Conservation (phyloP, 2,888 invertebrate species). For the Neoascia interrupta region DNA sequence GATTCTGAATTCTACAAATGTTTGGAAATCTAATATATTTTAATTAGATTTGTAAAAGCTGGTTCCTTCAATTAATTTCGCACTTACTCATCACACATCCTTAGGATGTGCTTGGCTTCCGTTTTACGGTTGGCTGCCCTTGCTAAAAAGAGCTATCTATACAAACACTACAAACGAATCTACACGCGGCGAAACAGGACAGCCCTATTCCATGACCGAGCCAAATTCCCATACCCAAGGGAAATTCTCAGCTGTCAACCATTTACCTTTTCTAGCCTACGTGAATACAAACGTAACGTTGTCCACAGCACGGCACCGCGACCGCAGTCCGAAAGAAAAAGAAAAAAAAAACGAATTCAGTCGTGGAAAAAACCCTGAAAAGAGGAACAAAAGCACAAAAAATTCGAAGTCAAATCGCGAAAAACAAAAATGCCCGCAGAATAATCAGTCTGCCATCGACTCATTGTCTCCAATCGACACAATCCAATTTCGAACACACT, state of each 20-base stretch:
- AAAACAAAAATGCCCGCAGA: constrained; percentile 20
- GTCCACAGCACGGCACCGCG: constrained; percentile 23
- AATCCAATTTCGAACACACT: not conserved
- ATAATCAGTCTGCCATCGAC: constrained; percentile 2
- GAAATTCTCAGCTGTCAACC: constrained; percentile 50
- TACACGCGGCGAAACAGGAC: too few species aligned
- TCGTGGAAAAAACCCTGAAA: not conserved
- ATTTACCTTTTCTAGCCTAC: constrained; percentile 25
- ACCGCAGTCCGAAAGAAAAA: not conserved
- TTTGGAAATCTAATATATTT: too few species aligned
- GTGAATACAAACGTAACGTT: constrained; percentile 36
- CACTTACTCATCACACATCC: too few species aligned
- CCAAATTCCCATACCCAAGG: constrained; percentile 10
- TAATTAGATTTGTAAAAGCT: too few species aligned
- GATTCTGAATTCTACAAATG: too few species aligned
- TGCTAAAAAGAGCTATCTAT: too few species aligned
- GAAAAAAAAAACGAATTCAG: constrained; percentile 11
- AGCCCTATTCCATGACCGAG: too few species aligned
- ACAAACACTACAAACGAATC: too few species aligned
- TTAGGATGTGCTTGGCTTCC: too few species aligned
- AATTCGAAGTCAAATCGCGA: not conserved
- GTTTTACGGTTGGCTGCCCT: too few species aligned
- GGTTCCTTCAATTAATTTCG: too few species aligned
- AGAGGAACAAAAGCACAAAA: not conserved
- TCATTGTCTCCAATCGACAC: not conserved